phyloP scores from a whole-genome alignment of 2,797 vertebrate species.

The Fratercula arctica region DNA sequence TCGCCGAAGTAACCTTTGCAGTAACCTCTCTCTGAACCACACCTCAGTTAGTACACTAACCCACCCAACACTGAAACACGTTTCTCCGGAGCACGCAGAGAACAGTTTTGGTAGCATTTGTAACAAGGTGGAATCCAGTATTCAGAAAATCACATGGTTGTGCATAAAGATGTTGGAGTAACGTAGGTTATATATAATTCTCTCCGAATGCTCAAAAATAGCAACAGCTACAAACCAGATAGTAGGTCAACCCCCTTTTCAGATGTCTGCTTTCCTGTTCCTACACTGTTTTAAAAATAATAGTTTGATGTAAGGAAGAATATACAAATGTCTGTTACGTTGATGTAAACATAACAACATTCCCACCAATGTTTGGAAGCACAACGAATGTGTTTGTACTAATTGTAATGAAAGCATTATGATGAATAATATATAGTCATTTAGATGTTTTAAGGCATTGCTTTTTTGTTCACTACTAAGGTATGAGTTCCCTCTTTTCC shows the following conservation, averaged over 20 bases:
- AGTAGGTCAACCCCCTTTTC: not conserved
- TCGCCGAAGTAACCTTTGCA: not conserved
- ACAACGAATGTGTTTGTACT: conserved; percentile 24
- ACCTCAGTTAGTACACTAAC: not conserved
- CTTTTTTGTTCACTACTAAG: not conserved
- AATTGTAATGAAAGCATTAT: not conserved
- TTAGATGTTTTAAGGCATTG: not conserved
- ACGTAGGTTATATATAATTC: not conserved
- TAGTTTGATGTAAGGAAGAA: conserved; percentile 1
- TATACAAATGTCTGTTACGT: not conserved
- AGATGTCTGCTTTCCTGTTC: not conserved
- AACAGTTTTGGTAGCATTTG: not conserved
- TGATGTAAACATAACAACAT: conserved; percentile 4
- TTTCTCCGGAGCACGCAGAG: not conserved
- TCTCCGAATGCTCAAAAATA: not conserved
- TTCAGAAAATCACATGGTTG: not conserved
- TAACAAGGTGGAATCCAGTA: accelerated
- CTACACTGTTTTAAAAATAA: conserved; percentile 41
- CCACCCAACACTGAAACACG: accelerated
- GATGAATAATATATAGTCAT: not conserved
- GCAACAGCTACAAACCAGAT: not conserved
- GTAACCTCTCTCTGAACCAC: not conserved
- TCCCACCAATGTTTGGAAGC: conserved; percentile 13
- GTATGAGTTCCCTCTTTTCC: not conserved
- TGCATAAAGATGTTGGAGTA: not conserved